Conservation (phyloP, 2,888 invertebrate genomes). For the Eugnorisma glareosa region DNA sequence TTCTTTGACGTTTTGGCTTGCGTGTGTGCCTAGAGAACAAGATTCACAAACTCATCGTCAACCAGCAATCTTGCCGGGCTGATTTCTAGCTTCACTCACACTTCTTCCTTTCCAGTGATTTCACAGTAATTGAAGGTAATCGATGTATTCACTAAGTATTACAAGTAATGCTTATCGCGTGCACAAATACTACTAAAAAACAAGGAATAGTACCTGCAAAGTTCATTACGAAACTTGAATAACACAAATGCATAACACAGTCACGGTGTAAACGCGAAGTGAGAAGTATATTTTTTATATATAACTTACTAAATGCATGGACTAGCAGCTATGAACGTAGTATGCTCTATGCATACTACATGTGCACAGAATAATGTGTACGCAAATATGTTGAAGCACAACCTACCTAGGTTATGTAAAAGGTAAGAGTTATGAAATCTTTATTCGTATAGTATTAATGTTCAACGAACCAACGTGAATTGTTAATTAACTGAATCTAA, state of each 20-base stretch:
- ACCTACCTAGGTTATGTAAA: slow-evolving; percentile 49
- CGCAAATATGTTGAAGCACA: not conserved
- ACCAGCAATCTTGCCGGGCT: slow-evolving; percentile 24
- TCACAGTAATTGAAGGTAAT: slow-evolving; percentile 52
- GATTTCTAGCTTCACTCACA: slow-evolving; percentile 53
- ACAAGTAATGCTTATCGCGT: slow-evolving; percentile 65
- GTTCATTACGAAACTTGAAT: slow-evolving; percentile 77
- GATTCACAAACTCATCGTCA: slow-evolving; percentile 46
- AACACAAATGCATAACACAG: slow-evolving; percentile 77
- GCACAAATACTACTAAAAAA: slow-evolving; percentile 65
- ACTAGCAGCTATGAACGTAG: slow-evolving; percentile 35
- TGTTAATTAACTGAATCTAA: slow-evolving; percentile 51
- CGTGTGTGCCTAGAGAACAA: slow-evolving; percentile 42
- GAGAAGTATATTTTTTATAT: slow-evolving; percentile 64
- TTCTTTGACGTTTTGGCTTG: slow-evolving; percentile 64
- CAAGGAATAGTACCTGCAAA: slow-evolving; percentile 68
- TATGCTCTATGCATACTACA: slow-evolving; percentile 32
- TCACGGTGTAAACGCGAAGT: slow-evolving; percentile 72
- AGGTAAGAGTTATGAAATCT: slow-evolving; percentile 51
- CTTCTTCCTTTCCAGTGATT: slow-evolving; percentile 53
- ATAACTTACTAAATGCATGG: slow-evolving; percentile 34
- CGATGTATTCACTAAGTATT: slow-evolving; percentile 50
- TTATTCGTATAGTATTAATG: slow-evolving; percentile 36
- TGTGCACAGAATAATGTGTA: slow-evolving; percentile 20
- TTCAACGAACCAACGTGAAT: slow-evolving; percentile 43